phyloP scores from a whole-genome alignment of 1,140 invertebrate species.

The Phortica variegata region DNA sequence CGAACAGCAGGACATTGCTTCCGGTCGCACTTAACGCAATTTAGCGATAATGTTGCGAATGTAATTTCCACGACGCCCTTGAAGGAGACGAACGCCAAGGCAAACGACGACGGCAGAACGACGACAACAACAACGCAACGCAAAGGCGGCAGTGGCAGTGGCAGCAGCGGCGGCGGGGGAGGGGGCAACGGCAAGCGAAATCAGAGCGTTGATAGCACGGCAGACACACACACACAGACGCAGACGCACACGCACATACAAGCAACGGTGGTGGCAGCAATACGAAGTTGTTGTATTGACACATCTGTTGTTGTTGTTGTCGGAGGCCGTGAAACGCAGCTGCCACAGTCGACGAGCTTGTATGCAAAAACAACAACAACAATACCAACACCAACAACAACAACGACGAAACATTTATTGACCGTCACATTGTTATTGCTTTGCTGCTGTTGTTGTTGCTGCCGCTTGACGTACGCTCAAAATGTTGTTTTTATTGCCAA shows the following conservation, averaged over 20 bases:
- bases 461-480: slow-evolving; percentile 1
- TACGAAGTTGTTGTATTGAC: slow-evolving; percentile 20
- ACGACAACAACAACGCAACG: slow-evolving; percentile 28
- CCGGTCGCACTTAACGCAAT: slow-evolving; percentile 16
- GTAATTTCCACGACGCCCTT: slow-evolving; percentile 22
- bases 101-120: slow-evolving; percentile 22
- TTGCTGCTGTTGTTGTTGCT: too few species aligned
- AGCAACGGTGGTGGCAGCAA: slow-evolving; percentile 37
- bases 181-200: too few species aligned
- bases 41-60: slow-evolving; percentile 28
- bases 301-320: slow-evolving; percentile 19
- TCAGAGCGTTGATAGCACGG: too few species aligned
- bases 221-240: too few species aligned
- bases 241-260: too few species aligned
- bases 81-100: slow-evolving; percentile 1
- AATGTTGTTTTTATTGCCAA: slow-evolving; percentile 6
- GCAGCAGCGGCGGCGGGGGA: slow-evolving; percentile 25
- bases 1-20: slow-evolving; percentile 16
- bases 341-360: too few species aligned
- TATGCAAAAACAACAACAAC: slow-evolving; percentile 18
- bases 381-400: slow-evolving; percentile 12
- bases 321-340: too few species aligned
- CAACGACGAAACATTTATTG: slow-evolving; percentile 1
- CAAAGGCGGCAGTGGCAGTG: slow-evolving; percentile 36
- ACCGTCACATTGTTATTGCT: too few species aligned